Percentiles rank a stretch among this genome's conserved stretches.
Conservation (phyloP, 2,888 invertebrate genomes). For the Chymomyza amoena region DNA sequence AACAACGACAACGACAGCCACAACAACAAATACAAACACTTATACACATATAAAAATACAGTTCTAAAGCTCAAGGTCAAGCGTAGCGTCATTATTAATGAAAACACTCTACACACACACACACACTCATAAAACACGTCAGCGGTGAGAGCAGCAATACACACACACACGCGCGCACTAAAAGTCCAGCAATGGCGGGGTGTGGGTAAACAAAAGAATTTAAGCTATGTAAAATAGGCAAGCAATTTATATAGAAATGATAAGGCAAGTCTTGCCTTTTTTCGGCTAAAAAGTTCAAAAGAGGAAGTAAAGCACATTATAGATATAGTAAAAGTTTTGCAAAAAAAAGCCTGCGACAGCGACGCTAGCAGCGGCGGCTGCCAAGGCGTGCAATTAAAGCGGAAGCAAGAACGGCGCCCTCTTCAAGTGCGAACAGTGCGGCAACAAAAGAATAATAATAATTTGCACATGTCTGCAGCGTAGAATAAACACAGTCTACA, state of each 20-base stretch:
- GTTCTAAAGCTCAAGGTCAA: slow-evolving; percentile 70
- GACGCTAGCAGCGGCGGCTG: not conserved
- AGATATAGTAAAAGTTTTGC: not conserved
- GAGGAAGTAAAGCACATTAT: no score
- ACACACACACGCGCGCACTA: not conserved
- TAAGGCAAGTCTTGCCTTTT: no score
- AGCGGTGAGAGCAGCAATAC: not conserved
- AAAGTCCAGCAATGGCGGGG: slow-evolving; percentile 3
- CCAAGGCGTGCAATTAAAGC: not conserved
- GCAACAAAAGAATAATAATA: slow-evolving; percentile 45
- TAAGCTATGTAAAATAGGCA: no score
- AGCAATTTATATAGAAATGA: no score
- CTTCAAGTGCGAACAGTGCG: slow-evolving; percentile 18
- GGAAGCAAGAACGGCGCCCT: slow-evolving; percentile 3
- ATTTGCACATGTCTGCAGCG: slow-evolving; percentile 56
- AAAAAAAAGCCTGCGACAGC: not conserved
- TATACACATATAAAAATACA: slow-evolving; percentile 41
- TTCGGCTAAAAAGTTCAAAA: no score
- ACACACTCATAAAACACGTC: slow-evolving; percentile 17
- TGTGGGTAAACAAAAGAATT: no score
- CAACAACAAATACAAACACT: slow-evolving; percentile 29
- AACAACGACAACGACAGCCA: slow-evolving; percentile 16
- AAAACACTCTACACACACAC: slow-evolving; percentile 39
- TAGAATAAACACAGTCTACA: slow-evolving; percentile 17
- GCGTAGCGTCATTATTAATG: slow-evolving; percentile 68